phyloP scores from a whole-genome alignment of 2,797 vertebrate species.

The Brachyrhaphis roseni region DNA sequence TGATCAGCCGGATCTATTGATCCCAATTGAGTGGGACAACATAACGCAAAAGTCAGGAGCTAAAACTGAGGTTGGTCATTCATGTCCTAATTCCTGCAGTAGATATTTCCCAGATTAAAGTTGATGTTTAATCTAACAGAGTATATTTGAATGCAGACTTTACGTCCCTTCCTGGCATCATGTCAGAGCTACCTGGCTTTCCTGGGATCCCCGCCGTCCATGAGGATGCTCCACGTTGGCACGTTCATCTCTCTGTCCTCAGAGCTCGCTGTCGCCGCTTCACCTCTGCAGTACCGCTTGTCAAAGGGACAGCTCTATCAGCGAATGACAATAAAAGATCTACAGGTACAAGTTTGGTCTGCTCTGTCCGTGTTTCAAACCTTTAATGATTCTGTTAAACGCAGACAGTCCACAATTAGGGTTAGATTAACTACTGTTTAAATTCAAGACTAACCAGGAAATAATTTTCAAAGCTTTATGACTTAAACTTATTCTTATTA shows the following conservation, averaged over 20 bases:
- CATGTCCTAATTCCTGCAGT: neutral
- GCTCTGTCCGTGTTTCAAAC: neutral
- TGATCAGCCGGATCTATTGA: constrained; percentile 90
- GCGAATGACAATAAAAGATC: constrained; percentile 82
- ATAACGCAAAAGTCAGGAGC: constrained; percentile 76
- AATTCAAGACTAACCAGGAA: neutral
- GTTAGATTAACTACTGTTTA: neutral
- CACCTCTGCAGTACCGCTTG: constrained; percentile 78
- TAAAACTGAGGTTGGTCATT: constrained; percentile 77
- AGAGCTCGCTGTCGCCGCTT: constrained; percentile 75
- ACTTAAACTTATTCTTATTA: neutral
- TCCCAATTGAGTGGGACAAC: constrained; percentile 84
- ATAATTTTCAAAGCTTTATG: neutral
- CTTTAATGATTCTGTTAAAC: neutral
- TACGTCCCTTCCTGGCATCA: constrained; percentile 54
- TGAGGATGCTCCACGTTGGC: constrained; percentile 72
- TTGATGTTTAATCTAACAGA: constrained; percentile 1
- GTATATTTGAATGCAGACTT: constrained; percentile 53
- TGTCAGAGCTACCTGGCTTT: constrained; percentile 78
- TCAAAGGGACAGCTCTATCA: constrained; percentile 81
- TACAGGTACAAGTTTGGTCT: constrained; percentile 50
- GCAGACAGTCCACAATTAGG: neutral
- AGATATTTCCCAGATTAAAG: constrained; percentile 4
- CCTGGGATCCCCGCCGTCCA: constrained; percentile 76
- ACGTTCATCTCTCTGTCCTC: constrained; percentile 80